Evolutionary conservation across 2,888 invertebrate species (phyloP).

Genomic region (Hypomecis atomaria): DNA sequence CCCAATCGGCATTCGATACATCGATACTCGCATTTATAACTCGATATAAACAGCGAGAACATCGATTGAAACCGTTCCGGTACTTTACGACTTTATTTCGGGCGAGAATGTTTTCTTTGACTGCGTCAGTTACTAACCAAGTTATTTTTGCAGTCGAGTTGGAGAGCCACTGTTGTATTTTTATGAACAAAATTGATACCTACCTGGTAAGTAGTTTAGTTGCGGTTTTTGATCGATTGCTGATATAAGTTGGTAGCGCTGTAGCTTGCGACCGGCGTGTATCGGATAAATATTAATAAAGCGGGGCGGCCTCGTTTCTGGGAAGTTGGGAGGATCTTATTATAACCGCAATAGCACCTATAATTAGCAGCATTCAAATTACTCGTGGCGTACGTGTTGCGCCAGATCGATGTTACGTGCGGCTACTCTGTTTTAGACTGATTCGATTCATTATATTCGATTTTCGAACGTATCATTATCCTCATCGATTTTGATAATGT

Average conservation of each 20-base stretch:
- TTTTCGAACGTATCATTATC: constrained; percentile 53
- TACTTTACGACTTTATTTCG: constrained; percentile 84
- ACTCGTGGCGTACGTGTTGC: constrained; percentile 75
- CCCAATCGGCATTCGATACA: constrained; percentile 59
- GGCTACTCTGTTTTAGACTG: constrained; percentile 65
- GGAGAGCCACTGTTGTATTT: not conserved
- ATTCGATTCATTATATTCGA: constrained; percentile 57
- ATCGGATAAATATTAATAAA: constrained; percentile 85
- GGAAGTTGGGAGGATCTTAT: constrained; percentile 84
- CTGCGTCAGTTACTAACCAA: constrained; percentile 70
- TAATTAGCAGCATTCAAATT: constrained; percentile 83
- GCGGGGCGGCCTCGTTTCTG: constrained; percentile 82
- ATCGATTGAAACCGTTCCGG: constrained; percentile 81
- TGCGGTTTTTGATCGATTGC: not conserved
- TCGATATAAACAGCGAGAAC: constrained; percentile 73
- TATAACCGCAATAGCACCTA: constrained; percentile 85
- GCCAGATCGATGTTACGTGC: constrained; percentile 75
- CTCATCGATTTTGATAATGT: constrained; percentile 41
- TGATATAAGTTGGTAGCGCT: not conserved
- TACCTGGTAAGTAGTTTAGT: not conserved
- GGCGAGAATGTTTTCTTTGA: constrained; percentile 81
- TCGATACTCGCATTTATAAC: constrained; percentile 75
- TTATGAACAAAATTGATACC: not conserved
- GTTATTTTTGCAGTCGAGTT: not conserved
- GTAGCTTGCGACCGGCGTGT: constrained; percentile 76